Conservation (phyloP, 2,797 vertebrate species). For the Hippoglossus hippoglossus region DNA sequence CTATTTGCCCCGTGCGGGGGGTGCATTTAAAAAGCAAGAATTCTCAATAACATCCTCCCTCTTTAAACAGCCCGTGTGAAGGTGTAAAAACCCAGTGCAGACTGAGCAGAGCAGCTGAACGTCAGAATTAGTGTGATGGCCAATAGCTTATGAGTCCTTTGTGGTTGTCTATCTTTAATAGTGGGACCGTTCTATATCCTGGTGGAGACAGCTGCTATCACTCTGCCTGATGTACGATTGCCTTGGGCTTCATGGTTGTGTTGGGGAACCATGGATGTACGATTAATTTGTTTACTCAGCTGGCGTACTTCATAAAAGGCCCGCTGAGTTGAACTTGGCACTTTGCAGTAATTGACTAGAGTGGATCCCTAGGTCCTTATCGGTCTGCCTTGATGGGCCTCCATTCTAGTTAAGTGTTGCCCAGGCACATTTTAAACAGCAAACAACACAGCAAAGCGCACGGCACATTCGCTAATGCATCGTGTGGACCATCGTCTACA, state of each 20-base stretch:
- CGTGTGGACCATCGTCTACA: constrained; percentile 36
- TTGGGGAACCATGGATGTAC: constrained; percentile 73
- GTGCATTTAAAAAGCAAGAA: constrained; percentile 14
- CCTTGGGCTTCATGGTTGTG: constrained; percentile 61
- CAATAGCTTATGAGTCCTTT: constrained; percentile 54
- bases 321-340: constrained; percentile 79
- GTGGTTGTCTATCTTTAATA: constrained; percentile 67
- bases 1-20: constrained; percentile 15
- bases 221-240: constrained; percentile 80
- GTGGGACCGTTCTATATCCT: constrained; percentile 70
- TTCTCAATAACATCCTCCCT: constrained; percentile 23
- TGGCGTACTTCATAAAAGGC: constrained; percentile 80
- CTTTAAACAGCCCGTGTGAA: constrained; percentile 21
- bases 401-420: constrained; percentile 76
- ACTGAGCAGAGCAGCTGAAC: constrained; percentile 29
- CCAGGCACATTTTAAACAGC: constrained; percentile 67
- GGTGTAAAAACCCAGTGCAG: constrained; percentile 29
- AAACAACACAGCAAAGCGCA: constrained; percentile 55
- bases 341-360: constrained; percentile 82
- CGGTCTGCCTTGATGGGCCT: constrained; percentile 72
- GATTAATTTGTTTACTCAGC: constrained; percentile 85
- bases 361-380: constrained; percentile 80
- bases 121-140: constrained; percentile 47
- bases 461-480: constrained; percentile 49
- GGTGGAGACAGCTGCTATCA: constrained; percentile 74